phyloP scores from a whole-genome alignment of 92 coral and sea anemone species.

The Epizoanthus fatuus region DNA sequence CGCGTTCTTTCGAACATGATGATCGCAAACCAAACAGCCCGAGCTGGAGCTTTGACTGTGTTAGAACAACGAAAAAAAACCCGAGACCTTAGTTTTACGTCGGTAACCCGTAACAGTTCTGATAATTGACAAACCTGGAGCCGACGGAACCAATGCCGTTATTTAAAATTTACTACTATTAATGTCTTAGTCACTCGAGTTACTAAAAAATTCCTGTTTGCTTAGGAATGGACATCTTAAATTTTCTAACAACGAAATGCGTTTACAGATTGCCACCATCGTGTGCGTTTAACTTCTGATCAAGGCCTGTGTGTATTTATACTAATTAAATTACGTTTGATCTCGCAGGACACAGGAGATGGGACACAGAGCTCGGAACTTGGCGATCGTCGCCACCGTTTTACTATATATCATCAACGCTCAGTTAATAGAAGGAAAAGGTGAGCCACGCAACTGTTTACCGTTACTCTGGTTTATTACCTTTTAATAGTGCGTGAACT shows the following conservation, averaged over 20 bases:
- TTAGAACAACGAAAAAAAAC: not conserved
- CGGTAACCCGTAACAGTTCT: not conserved
- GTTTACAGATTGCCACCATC: not conserved
- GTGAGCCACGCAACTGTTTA: not conserved
- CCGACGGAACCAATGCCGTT: no score
- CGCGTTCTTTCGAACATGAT: not conserved
- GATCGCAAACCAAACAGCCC: not conserved
- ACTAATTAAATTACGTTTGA: not conserved
- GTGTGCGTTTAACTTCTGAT: not conserved
- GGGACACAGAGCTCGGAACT: conserved; percentile 14
- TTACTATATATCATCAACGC: conserved; percentile 7
- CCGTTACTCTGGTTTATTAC: not conserved
- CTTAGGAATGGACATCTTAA: not conserved
- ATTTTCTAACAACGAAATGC: not conserved
- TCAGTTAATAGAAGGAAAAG: conserved; percentile 21
- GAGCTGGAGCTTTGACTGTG: not conserved
- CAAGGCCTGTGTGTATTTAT: not conserved
- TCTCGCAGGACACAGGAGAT: conserved; percentile 13
- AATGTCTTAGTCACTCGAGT: not conserved
- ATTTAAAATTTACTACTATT: not conserved
- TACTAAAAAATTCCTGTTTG: not conserved
- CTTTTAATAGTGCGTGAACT: conserved; percentile 1
- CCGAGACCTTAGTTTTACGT: not conserved
- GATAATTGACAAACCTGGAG: not conserved
- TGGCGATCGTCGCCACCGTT: conserved; percentile 27